Conservation (phyloP, 2,113 vertebrate genomes). For the Psephotus haematonotus region DNA sequence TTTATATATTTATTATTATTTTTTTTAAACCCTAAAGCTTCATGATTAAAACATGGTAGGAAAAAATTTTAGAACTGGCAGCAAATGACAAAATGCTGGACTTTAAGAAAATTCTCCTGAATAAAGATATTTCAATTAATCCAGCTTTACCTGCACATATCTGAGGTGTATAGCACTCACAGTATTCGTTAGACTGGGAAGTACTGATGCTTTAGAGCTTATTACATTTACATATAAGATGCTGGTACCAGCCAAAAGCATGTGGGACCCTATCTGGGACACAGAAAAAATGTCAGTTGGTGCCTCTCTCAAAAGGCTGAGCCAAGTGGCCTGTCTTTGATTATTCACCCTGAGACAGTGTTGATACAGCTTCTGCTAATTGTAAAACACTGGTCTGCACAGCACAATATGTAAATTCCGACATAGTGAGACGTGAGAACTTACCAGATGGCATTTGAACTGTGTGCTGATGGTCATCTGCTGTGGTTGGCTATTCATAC, state of each 20-base stretch:
- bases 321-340: neutral
- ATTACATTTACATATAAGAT: neutral
- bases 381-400: neutral
- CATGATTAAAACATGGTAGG: neutral
- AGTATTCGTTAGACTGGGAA: neutral
- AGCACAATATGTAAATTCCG: neutral
- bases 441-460: neutral
- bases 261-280: neutral
- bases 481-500: neutral
- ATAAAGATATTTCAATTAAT: neutral
- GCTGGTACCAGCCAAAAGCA: neutral
- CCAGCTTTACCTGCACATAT: neutral
- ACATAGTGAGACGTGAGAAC: neutral
- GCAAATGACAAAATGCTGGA: neutral
- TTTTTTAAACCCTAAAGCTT: neutral
- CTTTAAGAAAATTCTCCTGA: neutral
- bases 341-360: neutral
- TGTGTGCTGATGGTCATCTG: neutral
- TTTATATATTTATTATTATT: fast-evolving
- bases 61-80: neutral
- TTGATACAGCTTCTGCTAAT: neutral
- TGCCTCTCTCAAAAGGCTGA: neutral
- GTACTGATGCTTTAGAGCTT: neutral
- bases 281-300: neutral
- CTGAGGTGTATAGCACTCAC: neutral